A percentile compares a stretch with the other conserved stretches of the same genome.
Evolutionary conservation across 2,888 invertebrate genomes (phyloP).

Genomic region (Himalopsyche kuldschensis): DNA sequence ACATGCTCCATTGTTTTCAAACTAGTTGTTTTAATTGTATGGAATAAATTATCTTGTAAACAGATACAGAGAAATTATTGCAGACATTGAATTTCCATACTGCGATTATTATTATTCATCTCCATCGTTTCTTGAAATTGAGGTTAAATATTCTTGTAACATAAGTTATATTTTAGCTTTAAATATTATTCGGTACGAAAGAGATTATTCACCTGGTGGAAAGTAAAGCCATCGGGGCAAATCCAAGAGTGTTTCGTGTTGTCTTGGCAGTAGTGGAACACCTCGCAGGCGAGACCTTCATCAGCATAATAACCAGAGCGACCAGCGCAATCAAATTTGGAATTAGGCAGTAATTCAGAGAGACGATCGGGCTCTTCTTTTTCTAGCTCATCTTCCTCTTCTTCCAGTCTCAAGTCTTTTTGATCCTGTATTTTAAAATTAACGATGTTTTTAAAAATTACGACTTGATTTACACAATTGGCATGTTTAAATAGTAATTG

Average conservation of each 20-base stretch:
- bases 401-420: slow-evolving; percentile 45
- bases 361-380: slow-evolving; percentile 86
- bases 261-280: slow-evolving; percentile 92
- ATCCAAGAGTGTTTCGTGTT: slow-evolving; percentile 90
- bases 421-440: neutral
- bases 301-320: slow-evolving; percentile 91
- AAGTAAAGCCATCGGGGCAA: slow-evolving; percentile 87
- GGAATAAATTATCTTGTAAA: neutral
- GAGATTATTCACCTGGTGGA: slow-evolving; percentile 68
- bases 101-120: neutral
- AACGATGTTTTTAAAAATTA: neutral
- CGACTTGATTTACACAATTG: too few species aligned
- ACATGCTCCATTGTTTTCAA: neutral
- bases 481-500: too few species aligned
- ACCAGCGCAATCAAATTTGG: slow-evolving; percentile 78
- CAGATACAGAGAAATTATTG: neutral
- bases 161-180: neutral
- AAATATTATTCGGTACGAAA: slow-evolving; percentile 43
- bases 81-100: neutral
- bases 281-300: slow-evolving; percentile 84
- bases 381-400: slow-evolving; percentile 70
- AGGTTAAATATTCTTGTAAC: neutral
- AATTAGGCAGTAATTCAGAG: slow-evolving; percentile 75
- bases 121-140: neutral
- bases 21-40: neutral